Evolutionary conservation across 2,113 vertebrate genomes (phyloP).

Genomic region (Eurypyga helias): DNA sequence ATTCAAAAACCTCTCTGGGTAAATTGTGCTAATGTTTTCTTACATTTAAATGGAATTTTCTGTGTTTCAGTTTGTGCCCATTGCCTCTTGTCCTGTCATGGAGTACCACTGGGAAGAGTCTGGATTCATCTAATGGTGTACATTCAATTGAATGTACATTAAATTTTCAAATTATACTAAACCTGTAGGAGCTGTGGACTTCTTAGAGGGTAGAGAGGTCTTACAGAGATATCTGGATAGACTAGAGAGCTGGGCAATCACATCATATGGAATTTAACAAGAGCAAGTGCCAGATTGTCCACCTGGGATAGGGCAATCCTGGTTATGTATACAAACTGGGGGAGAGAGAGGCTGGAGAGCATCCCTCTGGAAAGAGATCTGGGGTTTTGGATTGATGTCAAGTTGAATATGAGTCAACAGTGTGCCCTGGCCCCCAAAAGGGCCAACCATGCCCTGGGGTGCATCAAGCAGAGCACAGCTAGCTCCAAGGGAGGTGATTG

Average conservation of each 20-base stretch:
- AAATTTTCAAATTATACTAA: not conserved
- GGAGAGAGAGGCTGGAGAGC: not conserved
- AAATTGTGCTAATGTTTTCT: not conserved
- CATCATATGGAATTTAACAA: not conserved
- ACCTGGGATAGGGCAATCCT: not conserved
- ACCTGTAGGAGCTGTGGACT: not conserved
- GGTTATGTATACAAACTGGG: not conserved
- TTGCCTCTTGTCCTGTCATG: not conserved
- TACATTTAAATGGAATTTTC: not conserved
- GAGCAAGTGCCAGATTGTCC: not conserved
- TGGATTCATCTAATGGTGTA: not conserved
- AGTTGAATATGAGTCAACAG: not conserved
- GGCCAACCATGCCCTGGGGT: not conserved
- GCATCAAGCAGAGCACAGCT: not conserved
- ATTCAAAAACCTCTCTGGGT: not conserved
- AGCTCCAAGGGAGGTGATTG: too few species aligned
- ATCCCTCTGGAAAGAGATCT: not conserved
- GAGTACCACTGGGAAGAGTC: not conserved
- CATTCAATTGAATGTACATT: not conserved
- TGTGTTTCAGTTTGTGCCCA: not conserved
- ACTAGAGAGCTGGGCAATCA: not conserved
- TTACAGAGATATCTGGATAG: not conserved
- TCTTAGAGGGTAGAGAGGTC: not conserved
- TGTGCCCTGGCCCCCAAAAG: not conserved
- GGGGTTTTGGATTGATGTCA: not conserved